Evolutionary conservation across 1,140 invertebrate genomes (phyloP), one percentile per base, ranked within the genome.

Genomic region (Nephila pilipes): DNA sequence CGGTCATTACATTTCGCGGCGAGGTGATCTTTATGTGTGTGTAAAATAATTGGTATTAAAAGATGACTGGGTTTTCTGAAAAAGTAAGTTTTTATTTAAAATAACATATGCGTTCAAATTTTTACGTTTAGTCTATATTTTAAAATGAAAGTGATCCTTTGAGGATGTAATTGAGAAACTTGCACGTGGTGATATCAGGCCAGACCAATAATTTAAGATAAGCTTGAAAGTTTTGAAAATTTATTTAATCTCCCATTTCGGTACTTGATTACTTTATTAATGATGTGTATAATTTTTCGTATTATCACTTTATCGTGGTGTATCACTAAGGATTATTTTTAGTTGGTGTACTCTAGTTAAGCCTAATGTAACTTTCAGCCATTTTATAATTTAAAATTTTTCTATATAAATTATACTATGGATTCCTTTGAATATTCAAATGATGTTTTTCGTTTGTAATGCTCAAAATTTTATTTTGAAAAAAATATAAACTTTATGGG

Each of bases 1-100:
- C 58, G 58, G 63, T 25, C 20, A 20, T 46, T 20, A 38, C n/a
- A n/a, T n/a, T n/a, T n/a, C 80, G 18, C 80, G 80, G 46, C 12
- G 54, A 54, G 46, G 46, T 14, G 14, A 16, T n/a, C 22, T 16
- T n/a, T 22, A 46, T 83, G 46, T 29, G n/a, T n/a, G 22, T 55
- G 46, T 46, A 46, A 10, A 4, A 6, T 46, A n/a, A 55, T 3
- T 55, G 25, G 12, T 25, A 55, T 80, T 0, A 83, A 85, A 85
- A 85, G 85, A 92, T 92, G 90, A 75, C 81, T 6, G 90, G 90
- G 2, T 85, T 92, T 75, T 85, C 90, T 1, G 60, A 75, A 69
- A 92, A 92, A 92, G 90, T 92, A 92, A 36, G 90, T 92, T 32
- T 92, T 69, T 14, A 80, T 60, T 63, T 38, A 46, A 25, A 46